Evolutionary conservation across 2,113 vertebrate species (phyloP), one percentile per base, ranked within the genome.

Genomic region (Chamaea fasciata): DNA sequence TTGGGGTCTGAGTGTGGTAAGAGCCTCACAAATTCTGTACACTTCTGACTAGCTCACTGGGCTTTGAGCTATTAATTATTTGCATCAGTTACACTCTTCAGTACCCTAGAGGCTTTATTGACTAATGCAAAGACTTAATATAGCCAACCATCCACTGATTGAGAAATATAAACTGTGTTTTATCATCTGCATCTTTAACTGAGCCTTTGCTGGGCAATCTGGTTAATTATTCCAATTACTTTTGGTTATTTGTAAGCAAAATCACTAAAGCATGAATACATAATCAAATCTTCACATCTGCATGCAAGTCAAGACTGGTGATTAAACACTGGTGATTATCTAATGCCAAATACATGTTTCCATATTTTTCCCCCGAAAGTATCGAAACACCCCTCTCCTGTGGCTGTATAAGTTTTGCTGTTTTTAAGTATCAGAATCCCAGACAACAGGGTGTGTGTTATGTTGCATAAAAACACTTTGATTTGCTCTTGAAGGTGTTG

Each of bases 151-250:
- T 90, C 65, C 84, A 49, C 82, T 71, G 94, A 95, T 46, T 84
- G 78, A 94, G 73, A 96, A 93, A 75, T 69, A 81, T 75, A 95
- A 94, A 70, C 71, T 80, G 3, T 91, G 62, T 92, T 92, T 97
- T 63, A 94, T 86, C 62, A 64, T 86, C 90, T 69, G 37, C 55
- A 50, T 89, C 94, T 94, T 89, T 96, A 80, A 82, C 79, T 90
- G 83, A 94, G 94, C 80, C 77, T 85, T 96, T 70, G 27, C 92
- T 78, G 83, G 90, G 92, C 90, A 91, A 90, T 87, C 91, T 67
- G 50, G 89, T 82, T 97, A 96, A 77, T 87, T 94, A 94, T 96
- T 97, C 92, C 77, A 84, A 39, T 96, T 95, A 96, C 70, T 87
- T 84, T 79, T 30, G 65, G 89, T 95, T 96, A 83, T 94, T 95